phyloP scores from a whole-genome alignment of 2,888 invertebrate species.

The Hypomecis atomaria region DNA sequence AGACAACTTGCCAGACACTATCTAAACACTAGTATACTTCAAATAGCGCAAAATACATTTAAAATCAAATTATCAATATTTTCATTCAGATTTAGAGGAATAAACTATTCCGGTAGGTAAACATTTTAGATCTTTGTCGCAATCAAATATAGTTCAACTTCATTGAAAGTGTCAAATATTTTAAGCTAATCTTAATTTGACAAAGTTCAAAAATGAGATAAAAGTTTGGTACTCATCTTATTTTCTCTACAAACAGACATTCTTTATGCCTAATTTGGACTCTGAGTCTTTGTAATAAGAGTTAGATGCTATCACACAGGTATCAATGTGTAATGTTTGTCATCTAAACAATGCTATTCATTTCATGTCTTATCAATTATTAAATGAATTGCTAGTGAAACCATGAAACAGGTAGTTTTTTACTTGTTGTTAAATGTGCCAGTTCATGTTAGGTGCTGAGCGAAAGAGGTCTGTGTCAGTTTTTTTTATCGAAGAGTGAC shows the following conservation, averaged over 20 bases:
- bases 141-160: background rate
- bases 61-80: constrained; percentile 9
- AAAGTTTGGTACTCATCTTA: constrained; percentile 10
- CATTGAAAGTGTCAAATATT: background rate
- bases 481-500: no score
- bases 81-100: background rate
- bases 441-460: no score
- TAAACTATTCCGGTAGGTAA: background rate
- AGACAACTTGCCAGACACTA: no score
- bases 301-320: background rate
- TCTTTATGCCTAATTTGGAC: background rate
- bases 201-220: background rate
- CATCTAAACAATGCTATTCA: constrained; percentile 1
- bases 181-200: background rate
- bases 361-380: constrained; percentile 11
- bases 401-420: background rate
- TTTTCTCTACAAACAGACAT: background rate
- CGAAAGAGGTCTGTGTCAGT: no score
- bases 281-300: background rate
- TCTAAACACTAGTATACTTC: no score
- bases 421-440: background rate
- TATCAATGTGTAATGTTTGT: constrained; percentile 1
- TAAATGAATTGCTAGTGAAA: constrained; percentile 3
- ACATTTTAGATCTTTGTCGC: constrained; percentile 1
- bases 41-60: background rate